Evolutionary conservation across 2,113 vertebrate species (phyloP), one percentile per base, ranked within the genome.

Genomic region (Psephotus haematonotus): DNA sequence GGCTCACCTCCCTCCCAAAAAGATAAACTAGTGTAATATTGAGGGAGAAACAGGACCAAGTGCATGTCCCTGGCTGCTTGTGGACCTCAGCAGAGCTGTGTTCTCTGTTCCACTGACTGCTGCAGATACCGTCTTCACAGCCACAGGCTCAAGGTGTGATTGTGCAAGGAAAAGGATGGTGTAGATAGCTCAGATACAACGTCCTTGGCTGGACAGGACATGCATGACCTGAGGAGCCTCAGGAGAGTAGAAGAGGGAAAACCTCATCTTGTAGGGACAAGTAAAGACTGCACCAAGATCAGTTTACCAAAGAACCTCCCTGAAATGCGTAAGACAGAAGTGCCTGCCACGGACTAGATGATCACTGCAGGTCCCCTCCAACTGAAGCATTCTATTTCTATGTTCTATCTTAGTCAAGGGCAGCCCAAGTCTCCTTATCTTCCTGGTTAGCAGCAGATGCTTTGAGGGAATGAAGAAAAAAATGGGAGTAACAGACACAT

Each of bases 271-370:
- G 39, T 29, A 72, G 17, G 55, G 44, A 71, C 28, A 68, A 13
- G 35, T 19, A 31, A 70, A 82, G 41, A 47, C 0, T 0, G 3
- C 7, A 17, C 11, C 10, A 19, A 82, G 37, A 55, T 6, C 8
- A 39, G 43, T 43, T 68, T 85, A 46, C 50, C 46, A 16, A 84
- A 75, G 18, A 80, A 53, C 39, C 19, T 39, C 75, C 46, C 78
- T 28, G 27, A 87, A 88, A 82, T 3, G 8, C 46, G 3, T 1
- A 7, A 88, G 47, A 44, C 1, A 2, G 53, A 79, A 41, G 60
- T 31, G 37, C 29, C 53, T 67, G 67, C 70, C 43, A 12, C 0
- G 17, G 29, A 35, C 33, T 20, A 76, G 28, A 17, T 17, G 31
- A 53, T 28, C 31, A 18, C 0, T 31, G 19, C 23, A n/a, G 27